phyloP scores from a whole-genome alignment of 2,113 vertebrate genomes.

The Cottus gobio region DNA sequence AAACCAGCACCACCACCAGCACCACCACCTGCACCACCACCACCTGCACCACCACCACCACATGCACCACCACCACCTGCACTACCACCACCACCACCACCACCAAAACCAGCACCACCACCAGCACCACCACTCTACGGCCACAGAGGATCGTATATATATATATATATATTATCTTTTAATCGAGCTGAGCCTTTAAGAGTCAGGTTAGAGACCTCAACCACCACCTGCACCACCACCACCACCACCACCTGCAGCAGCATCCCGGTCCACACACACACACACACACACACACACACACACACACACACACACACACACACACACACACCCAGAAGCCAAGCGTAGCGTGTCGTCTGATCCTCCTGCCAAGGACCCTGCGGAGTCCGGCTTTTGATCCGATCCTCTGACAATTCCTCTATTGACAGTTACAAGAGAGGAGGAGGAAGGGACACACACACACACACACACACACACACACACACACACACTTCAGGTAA shows the following conservation, averaged over 20 bases:
- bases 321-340: conserved; percentile 24
- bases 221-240: conserved; percentile 14
- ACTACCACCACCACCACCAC: too few species aligned
- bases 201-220: too few species aligned
- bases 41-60: too few species aligned
- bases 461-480: too few species aligned
- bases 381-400: conserved; percentile 37
- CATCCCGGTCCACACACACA: conserved; percentile 31
- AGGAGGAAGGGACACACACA: too few species aligned
- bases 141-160: too few species aligned
- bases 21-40: too few species aligned
- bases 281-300: conserved; percentile 6
- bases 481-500: too few species aligned
- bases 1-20: too few species aligned
- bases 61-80: too few species aligned
- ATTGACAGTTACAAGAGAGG: conserved; percentile 3
- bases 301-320: background rate
- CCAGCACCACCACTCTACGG: conserved; percentile 10
- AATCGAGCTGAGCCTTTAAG: too few species aligned
- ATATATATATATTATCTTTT: too few species aligned
- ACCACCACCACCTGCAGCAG: background rate
- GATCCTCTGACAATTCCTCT: conserved; percentile 52
- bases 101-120: background rate
- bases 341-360: conserved; percentile 18
- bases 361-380: conserved; percentile 34